phyloP scores from a whole-genome alignment of 1,140 invertebrate species.

The Hylaeus volcanicus region DNA sequence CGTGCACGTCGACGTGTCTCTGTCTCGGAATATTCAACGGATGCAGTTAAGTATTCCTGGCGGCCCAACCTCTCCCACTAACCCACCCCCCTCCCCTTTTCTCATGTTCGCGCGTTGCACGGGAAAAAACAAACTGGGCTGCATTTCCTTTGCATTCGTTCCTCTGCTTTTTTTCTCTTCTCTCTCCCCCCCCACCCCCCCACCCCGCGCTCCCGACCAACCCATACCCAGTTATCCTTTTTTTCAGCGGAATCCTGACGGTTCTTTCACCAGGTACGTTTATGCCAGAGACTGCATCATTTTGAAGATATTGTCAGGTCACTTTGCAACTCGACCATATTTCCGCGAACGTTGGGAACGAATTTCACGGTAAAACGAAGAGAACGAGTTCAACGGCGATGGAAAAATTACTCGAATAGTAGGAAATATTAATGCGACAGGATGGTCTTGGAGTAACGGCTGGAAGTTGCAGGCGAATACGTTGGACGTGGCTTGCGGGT shows the following conservation, averaged over 20 bases:
- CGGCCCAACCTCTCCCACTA: neutral
- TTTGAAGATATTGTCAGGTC: constrained; percentile 7
- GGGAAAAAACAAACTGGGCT: constrained; percentile 16
- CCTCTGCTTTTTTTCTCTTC: neutral
- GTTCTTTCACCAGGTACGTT: neutral
- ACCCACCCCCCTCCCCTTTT: neutral
- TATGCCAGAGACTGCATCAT: neutral
- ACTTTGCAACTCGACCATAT: neutral
- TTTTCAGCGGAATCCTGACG: neutral
- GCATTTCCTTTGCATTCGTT: neutral
- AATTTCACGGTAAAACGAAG: neutral
- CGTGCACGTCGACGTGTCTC: constrained; percentile 16
- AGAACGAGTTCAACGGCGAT: too few species aligned
- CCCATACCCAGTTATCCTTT: too few species aligned
- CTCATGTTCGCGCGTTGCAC: constrained; percentile 28
- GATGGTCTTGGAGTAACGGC: too few species aligned
- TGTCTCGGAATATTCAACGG: constrained; percentile 56
- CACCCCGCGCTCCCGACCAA: too few species aligned
- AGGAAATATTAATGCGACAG: neutral
- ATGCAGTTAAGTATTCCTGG: constrained; percentile 47
- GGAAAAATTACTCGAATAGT: neutral
- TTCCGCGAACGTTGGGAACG: neutral
- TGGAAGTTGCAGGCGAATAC: too few species aligned
- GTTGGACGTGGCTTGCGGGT: too few species aligned
- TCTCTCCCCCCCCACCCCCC: too few species aligned